Conservation (phyloP, 2,797 vertebrate species). For the Tamandua tetradactyla region DNA sequence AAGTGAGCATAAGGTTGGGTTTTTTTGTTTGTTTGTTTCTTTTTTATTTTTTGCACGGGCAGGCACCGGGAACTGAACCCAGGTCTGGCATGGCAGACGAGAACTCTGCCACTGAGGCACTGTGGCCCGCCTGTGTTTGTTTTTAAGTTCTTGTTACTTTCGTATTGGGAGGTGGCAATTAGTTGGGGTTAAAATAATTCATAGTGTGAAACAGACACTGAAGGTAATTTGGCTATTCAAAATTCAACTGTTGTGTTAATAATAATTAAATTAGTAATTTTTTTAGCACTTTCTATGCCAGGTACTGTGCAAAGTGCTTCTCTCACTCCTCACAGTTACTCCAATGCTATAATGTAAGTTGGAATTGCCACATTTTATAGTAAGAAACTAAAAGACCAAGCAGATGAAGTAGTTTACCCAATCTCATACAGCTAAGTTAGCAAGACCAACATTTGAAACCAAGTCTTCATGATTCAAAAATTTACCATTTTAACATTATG, state of each 20-base stretch:
- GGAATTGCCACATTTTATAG: neutral
- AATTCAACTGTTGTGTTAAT: neutral
- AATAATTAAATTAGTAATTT: neutral
- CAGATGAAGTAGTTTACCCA: neutral
- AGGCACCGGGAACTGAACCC: no score
- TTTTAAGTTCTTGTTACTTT: slow-evolving; percentile 24
- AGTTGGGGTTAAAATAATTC: neutral
- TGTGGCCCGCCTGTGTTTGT: no score
- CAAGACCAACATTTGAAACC: neutral
- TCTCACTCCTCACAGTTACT: neutral
- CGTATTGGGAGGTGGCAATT: neutral
- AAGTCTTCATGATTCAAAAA: neutral
- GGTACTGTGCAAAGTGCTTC: neutral
- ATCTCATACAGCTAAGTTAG: neutral
- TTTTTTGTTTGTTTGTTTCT: no score
- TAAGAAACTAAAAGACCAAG: slow-evolving; percentile 7
- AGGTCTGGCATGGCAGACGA: no score
- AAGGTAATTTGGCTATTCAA: neutral
- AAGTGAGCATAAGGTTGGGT: neutral
- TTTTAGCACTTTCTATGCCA: neutral
- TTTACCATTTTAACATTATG: neutral
- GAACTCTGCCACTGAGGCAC: no score
- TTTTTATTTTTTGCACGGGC: no score
- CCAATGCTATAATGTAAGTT: neutral
- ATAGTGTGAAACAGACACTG: neutral